phyloP scores from a whole-genome alignment of 2,113 vertebrate species.

The Passer montanus region DNA sequence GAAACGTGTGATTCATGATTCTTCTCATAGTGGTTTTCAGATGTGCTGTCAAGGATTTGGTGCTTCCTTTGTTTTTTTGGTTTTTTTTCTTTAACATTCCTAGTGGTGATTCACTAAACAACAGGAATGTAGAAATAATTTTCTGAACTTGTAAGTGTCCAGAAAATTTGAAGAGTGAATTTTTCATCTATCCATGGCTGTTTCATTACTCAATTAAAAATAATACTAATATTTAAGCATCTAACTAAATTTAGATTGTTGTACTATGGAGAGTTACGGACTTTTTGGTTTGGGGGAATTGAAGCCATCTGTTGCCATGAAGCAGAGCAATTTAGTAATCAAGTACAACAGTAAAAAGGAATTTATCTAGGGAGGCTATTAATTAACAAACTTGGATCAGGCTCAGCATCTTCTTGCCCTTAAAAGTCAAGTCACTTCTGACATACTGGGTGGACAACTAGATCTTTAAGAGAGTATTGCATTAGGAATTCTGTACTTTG shows the following conservation, averaged over 20 bases:
- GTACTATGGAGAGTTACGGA: slow-evolving; percentile 57
- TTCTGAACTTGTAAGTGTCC: background rate
- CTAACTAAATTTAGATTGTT: slow-evolving; percentile 61
- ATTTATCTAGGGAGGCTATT: slow-evolving; percentile 77
- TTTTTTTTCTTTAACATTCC: background rate
- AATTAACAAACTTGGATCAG: slow-evolving; percentile 78
- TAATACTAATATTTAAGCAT: slow-evolving; percentile 30
- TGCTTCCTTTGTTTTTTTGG: background rate
- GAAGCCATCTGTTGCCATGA: slow-evolving; percentile 78
- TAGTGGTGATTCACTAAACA: background rate
- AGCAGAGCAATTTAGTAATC: slow-evolving; percentile 76
- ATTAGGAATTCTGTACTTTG: slow-evolving; percentile 18
- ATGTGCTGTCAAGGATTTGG: background rate
- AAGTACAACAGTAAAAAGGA: slow-evolving; percentile 70
- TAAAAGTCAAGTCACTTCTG: slow-evolving; percentile 58
- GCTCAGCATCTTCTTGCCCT: slow-evolving; percentile 69
- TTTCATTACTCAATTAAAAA: slow-evolving; percentile 26
- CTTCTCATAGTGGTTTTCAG: background rate
- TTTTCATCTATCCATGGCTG: background rate
- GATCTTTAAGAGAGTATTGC: slow-evolving; percentile 34
- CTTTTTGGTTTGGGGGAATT: slow-evolving; percentile 69
- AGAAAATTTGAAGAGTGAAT: background rate
- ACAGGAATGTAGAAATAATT: background rate
- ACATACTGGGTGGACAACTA: slow-evolving; percentile 46
- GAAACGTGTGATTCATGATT: background rate